Conservation (phyloP, 2,113 vertebrate species). For the Terrapene triunguis region DNA sequence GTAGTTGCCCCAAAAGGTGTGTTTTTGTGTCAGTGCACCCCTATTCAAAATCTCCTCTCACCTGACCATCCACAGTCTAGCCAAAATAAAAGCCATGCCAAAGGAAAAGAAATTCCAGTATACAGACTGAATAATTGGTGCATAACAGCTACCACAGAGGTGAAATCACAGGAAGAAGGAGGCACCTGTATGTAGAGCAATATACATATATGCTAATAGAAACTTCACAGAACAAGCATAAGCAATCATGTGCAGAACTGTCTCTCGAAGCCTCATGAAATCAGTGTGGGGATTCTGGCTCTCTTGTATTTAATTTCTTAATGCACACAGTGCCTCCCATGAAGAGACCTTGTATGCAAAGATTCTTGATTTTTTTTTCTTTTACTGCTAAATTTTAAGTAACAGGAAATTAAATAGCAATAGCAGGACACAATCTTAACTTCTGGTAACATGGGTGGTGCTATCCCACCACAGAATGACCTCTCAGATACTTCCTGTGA, state of each 20-base stretch:
- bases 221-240: neutral
- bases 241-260: neutral
- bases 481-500: conserved; percentile 27
- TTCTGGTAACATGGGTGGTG: conserved; percentile 17
- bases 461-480: neutral
- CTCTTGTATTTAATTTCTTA: neutral
- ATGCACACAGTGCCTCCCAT: neutral
- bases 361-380: neutral
- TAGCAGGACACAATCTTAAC: conserved; percentile 27
- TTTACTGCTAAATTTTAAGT: neutral
- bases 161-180: neutral
- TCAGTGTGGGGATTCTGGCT: neutral
- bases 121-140: neutral
- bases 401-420: conserved; percentile 10
- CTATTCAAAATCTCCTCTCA: neutral
- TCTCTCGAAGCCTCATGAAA: neutral
- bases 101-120: neutral
- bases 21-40: neutral
- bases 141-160: neutral
- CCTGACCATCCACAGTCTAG: neutral
- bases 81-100: neutral
- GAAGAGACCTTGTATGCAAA: conserved; percentile 1
- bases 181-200: neutral
- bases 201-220: neutral
- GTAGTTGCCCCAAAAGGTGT: neutral